Evolutionary conservation across 1,140 invertebrate species (phyloP), one percentile per base, ranked within the genome.

Genomic region (Drosophila orosa): DNA sequence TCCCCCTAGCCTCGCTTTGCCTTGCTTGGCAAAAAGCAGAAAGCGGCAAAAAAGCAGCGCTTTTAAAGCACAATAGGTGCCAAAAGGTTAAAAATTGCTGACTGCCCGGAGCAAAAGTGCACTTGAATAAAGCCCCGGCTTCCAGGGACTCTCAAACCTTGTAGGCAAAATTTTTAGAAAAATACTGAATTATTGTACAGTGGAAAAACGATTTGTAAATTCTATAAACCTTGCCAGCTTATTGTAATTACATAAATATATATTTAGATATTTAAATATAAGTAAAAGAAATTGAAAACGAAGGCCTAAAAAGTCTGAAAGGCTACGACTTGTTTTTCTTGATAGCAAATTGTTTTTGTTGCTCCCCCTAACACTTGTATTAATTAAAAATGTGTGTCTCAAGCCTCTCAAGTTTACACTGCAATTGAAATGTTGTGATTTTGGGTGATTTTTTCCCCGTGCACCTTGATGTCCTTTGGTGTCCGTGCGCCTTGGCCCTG

Each of bases 11-110:
- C 9, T 17, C 2, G 45, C 5, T 44, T 12, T 22, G 19, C 40
- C 9, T 17, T 3, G 45, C 10, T 19, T 9, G 45, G 22, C 63
- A 42, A 54, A 54, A 35, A 10, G 50, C 31, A 54, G 50, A 54
- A 35, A 54, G 47, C 25, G 48, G 22, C 60, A 48, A 78, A 42
- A 44, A 48, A 25, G 59, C 54, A 67, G 58, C 54, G 60, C 61
- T 72, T 65, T 71, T 56, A 78, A 61, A 77, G 68, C 57, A 87
- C 84, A 86, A 86, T 76, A 77, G 71, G 50, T 79, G 83, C 83
- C 80, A 80, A 87, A 80, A 76, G 71, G 75, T 79, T 79, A 75
- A 78, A 76, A 83, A 83, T 62, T 50, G 75, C 74, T 75, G 80
- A 66, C 59, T 69, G 68, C 67, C 63, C 54, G 44, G 66, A 62